phyloP scores from a whole-genome alignment of 2,888 invertebrate species.

The Torymus texanus region DNA sequence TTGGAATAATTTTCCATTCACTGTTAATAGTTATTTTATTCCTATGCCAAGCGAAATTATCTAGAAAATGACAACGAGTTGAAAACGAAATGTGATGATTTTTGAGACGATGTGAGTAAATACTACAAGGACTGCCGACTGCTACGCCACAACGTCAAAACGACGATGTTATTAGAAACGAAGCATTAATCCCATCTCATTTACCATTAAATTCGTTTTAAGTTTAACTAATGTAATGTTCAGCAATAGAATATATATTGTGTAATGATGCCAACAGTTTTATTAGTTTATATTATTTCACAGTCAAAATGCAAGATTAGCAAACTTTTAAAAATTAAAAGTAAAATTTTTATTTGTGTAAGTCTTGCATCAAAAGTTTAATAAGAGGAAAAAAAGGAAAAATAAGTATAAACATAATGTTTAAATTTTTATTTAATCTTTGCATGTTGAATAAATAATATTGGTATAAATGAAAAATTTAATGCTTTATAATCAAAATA shows the following conservation, averaged over 20 bases:
- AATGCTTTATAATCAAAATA: constrained; percentile 1
- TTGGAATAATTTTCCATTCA: constrained; percentile 34
- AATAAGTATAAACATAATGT: neutral
- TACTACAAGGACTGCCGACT: constrained; percentile 67
- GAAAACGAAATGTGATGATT: constrained; percentile 58
- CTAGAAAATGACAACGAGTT: constrained; percentile 65
- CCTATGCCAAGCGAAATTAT: constrained; percentile 33
- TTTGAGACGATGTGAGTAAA: constrained; percentile 61
- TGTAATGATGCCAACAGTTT: constrained; percentile 48
- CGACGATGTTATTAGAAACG: constrained; percentile 48
- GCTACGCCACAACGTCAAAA: constrained; percentile 64
- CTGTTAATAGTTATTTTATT: constrained; percentile 37
- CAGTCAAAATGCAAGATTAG: constrained; percentile 34
- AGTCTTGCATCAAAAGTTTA: constrained; percentile 25
- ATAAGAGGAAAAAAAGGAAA: constrained; percentile 14
- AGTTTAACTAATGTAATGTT: constrained; percentile 52
- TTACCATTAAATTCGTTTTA: constrained; percentile 43
- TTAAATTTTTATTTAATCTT: constrained; percentile 20
- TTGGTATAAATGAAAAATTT: neutral
- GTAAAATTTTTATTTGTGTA: constrained; percentile 20
- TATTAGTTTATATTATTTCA: constrained; percentile 47
- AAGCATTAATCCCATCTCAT: constrained; percentile 47
- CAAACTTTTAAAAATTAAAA: constrained; percentile 39
- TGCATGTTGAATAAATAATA: neutral
- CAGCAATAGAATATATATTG: constrained; percentile 52